Evolutionary conservation across 2,113 vertebrate genomes (phyloP), one percentile per base, ranked within the genome.

Genomic region (Dicentrarchus labrax): DNA sequence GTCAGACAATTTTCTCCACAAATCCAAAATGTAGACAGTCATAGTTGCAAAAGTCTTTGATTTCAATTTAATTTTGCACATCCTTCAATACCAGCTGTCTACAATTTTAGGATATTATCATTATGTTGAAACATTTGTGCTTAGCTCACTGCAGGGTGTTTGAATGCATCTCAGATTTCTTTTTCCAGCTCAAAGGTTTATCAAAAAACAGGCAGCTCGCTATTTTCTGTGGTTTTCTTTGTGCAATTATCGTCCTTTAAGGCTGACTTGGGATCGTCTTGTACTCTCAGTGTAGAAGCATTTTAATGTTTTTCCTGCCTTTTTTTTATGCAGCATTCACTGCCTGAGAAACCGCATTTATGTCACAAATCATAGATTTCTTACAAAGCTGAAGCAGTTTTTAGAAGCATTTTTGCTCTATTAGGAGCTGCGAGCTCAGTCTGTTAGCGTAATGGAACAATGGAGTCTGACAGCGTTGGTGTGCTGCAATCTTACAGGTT

Each of bases 401-500:
- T 78, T 45, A 48, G 51, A 61, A 57, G 22, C 51, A 68, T 22
- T 79, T 75, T 59, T 39, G 56, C 30, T 8, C 53, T 19, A 43
- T 82, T 48, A 81, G 59, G 59, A 79, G 73, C 62, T 19, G 67
- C 50, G n/a, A 70, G 60, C 24, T 45, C n/a, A 36, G 65, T 56
- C 50, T 47, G 12, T 69, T 71, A 48, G n/a, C 65, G 57, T 47
- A 51, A 70, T 10, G 17, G 48, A 84, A 57, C 77, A 72, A 45
- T 47, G 16, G 50, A 67, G 43, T 65, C 54, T 88, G 78, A 76
- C 70, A 57, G 70, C 4, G 12, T 41, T 36, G 22, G 47, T 19
- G 45, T 72, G 57, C 61, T 84, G 85, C 83, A 87, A 65, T 80
- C 56, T 78, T 62, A 30, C 21, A 43, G 43, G 43, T 76, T 82